phyloP scores from a whole-genome alignment of 2,113 vertebrate species.

The Cranoglanis bouderius region DNA sequence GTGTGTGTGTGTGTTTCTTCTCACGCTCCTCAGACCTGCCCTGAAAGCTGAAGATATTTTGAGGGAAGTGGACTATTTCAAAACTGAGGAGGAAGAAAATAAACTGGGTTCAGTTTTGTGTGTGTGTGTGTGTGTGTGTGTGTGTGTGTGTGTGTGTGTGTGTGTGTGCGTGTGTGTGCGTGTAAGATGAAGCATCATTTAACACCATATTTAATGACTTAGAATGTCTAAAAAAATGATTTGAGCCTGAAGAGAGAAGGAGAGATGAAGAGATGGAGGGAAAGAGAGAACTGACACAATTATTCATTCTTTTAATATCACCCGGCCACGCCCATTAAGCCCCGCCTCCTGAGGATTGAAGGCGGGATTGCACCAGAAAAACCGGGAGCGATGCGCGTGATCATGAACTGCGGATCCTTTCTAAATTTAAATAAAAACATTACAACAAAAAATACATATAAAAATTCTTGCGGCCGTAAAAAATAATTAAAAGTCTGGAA shows the following conservation, averaged over 20 bases:
- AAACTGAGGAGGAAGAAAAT: constrained; percentile 14
- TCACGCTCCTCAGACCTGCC: constrained; percentile 14
- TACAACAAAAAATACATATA: background rate
- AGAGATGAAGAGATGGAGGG: background rate
- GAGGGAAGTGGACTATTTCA: constrained; percentile 24
- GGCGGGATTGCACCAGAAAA: background rate
- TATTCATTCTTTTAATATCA: background rate
- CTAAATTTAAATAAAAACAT: background rate
- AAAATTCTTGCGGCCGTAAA: background rate
- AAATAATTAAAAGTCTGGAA: background rate
- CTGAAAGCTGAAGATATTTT: constrained; percentile 56
- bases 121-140: constrained; percentile 6
- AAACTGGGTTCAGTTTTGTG: background rate
- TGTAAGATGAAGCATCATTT: background rate
- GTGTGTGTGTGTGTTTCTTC: constrained; percentile 10
- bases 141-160: constrained; percentile 17
- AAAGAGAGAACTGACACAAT: too few species aligned
- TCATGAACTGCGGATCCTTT: background rate
- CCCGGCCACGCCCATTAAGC: background rate
- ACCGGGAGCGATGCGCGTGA: background rate
- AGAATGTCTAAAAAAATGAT: background rate
- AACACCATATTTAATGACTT: background rate
- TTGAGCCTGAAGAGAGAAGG: background rate
- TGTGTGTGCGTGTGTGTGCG: background rate
- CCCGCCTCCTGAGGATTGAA: background rate